phyloP scores from a whole-genome alignment of 2,888 invertebrate species.

The Phragmatobia fuliginosa region DNA sequence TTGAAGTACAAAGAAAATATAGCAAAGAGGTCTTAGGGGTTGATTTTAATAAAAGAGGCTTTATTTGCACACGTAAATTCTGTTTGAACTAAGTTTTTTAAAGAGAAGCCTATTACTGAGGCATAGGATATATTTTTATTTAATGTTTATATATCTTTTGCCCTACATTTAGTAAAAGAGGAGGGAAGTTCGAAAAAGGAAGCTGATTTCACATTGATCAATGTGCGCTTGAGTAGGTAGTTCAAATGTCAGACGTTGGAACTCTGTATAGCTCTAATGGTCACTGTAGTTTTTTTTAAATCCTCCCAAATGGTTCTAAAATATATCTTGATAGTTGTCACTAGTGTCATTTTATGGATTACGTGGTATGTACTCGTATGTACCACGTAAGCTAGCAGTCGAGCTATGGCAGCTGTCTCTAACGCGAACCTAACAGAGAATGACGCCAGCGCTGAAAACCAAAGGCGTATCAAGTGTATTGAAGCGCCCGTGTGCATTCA shows the following conservation, averaged over 20 bases:
- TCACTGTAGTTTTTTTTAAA: no score
- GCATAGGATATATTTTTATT: neutral
- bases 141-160: neutral
- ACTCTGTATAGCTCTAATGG: no score
- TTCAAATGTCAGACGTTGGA: neutral
- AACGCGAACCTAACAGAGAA: no score
- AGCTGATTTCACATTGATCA: neutral
- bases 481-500: no score
- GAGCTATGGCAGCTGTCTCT: no score
- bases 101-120: neutral
- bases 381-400: no score
- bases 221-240: neutral
- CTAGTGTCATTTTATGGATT: no score
- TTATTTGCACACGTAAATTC: constrained; percentile 6
- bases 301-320: no score
- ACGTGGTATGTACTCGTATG: no score
- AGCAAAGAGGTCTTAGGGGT: neutral
- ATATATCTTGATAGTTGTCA: no score
- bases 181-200: neutral
- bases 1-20: constrained; percentile 16
- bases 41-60: constrained; percentile 4
- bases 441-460: no score
- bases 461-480: no score
- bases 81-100: constrained; percentile 9
- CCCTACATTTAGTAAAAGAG: neutral